Conservation (phyloP, 92 coral and sea anemone genomes). For the Palythoa heliodiscus region DNA sequence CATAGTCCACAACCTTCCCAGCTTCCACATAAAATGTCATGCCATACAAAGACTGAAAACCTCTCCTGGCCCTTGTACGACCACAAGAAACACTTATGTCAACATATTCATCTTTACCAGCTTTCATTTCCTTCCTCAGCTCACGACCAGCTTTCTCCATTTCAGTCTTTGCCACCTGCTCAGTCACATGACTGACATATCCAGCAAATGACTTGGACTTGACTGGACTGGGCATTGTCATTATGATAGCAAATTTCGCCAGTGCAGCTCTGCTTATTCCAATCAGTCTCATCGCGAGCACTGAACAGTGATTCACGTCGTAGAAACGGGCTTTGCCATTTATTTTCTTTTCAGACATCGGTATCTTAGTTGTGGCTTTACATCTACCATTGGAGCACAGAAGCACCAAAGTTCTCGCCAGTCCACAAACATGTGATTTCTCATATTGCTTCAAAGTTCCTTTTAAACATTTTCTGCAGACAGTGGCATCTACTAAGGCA, state of each 20-base stretch:
- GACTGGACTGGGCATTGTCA: slow-evolving; percentile 54
- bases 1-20: slow-evolving; percentile 59
- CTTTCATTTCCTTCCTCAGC: slow-evolving; percentile 17
- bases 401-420: slow-evolving; percentile 49
- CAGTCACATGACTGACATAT: slow-evolving; percentile 45
- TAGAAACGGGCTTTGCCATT: slow-evolving; percentile 42
- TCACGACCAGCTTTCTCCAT: slow-evolving; percentile 54
- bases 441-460: slow-evolving; percentile 48
- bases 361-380: slow-evolving; percentile 45
- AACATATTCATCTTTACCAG: slow-evolving; percentile 9
- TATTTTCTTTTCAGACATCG: slow-evolving; percentile 49
- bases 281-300: slow-evolving; percentile 44
- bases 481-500: not conserved
- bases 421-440: slow-evolving; percentile 42
- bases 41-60: slow-evolving; percentile 61
- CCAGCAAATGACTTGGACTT: slow-evolving; percentile 32
- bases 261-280: slow-evolving; percentile 54
- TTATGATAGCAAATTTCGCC: slow-evolving; percentile 45
- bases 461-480: not conserved
- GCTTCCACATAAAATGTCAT: slow-evolving; percentile 52
- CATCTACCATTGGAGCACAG: slow-evolving; percentile 46
- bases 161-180: slow-evolving; percentile 47
- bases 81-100: slow-evolving; percentile 48
- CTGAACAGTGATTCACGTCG: slow-evolving; percentile 46
- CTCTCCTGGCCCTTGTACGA: slow-evolving; percentile 59